Conservation (phyloP, 2,888 invertebrate genomes). For the Drosophila fungiperda region DNA sequence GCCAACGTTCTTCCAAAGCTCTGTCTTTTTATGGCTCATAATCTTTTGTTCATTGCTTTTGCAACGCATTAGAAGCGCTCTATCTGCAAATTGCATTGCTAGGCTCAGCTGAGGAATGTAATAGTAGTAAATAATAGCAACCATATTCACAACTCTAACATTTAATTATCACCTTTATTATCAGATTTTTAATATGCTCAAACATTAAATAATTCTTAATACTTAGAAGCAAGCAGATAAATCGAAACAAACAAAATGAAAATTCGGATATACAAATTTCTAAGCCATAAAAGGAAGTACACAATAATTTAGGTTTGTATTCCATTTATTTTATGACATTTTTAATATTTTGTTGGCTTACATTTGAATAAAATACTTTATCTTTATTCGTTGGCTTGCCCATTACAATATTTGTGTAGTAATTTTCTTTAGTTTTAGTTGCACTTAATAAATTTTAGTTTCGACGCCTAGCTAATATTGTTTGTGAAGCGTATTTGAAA, state of each 20-base stretch:
- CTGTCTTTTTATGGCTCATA: conserved; percentile 23
- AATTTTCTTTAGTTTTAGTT: background rate
- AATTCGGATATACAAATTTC: background rate
- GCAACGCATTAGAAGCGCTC: conserved; percentile 25
- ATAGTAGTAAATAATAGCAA: background rate
- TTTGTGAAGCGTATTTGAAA: conserved; percentile 16
- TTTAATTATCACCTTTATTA: background rate
- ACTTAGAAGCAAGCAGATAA: background rate
- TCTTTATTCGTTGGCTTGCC: background rate
- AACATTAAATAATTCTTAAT: background rate
- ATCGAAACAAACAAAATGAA: background rate
- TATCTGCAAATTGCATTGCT: conserved; percentile 3
- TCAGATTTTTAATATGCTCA: background rate
- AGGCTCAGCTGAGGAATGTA: background rate
- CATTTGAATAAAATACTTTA: background rate
- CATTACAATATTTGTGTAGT: background rate
- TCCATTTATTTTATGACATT: background rate
- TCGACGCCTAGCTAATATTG: background rate
- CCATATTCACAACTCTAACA: background rate
- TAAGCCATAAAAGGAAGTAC: background rate
- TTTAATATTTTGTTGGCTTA: background rate
- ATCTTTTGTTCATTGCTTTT: conserved; percentile 20
- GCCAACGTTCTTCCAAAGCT: conserved; percentile 24
- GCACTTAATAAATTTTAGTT: background rate
- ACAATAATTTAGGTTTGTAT: background rate